Evolutionary conservation across 1,140 invertebrate species (phyloP), one percentile per base, ranked within the genome.

Genomic region (Drosophila ogumai): DNA sequence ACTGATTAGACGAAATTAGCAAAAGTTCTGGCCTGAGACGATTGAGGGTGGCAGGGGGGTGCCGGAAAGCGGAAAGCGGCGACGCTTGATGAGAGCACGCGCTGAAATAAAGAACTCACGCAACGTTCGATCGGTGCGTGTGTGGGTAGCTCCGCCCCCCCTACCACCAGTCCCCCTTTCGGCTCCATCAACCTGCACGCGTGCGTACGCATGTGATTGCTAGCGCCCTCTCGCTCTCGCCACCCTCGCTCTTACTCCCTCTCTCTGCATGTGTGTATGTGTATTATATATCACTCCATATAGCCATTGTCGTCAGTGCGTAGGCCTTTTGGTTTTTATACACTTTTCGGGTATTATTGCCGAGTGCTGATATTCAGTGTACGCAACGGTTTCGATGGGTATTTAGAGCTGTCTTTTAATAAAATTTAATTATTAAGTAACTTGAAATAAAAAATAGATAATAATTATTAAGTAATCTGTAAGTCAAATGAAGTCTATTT

Each of bases 1-100:
- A 84, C 85, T 90, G 85, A 90, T 90, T 90, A 90, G 86, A 90
- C 71, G 78, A 90, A 90, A 90, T 90, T 90, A 90, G 85, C 85
- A 80, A 88, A 54, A 81, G 86, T 90, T 90, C 81, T 90, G 84
- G 60, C 69, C 19, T n/a, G 32, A 81, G 82, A 79, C 82, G 85
- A 81, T 90, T 76, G 82, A 73, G 59, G 41, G 41, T 28, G n/a
- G 19, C 3, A 9, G 40, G 36, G 36, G 31, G 2, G 7, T 28
- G 25, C 10, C 6, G 32, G 1, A 31, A 25, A 9, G 8, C 28
- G 47, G 25, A 50, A 50, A 2, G 32, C 47, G 49, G 56, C 28
- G 52, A 34, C 57, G 59, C 46, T 38, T 41, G 73, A 78, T 84
- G 84, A 84, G 77, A 88, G 77, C 84, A 88, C 84, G 80, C 81